Conservation (phyloP, 2,888 invertebrate species). For the Aplocera efformata region DNA sequence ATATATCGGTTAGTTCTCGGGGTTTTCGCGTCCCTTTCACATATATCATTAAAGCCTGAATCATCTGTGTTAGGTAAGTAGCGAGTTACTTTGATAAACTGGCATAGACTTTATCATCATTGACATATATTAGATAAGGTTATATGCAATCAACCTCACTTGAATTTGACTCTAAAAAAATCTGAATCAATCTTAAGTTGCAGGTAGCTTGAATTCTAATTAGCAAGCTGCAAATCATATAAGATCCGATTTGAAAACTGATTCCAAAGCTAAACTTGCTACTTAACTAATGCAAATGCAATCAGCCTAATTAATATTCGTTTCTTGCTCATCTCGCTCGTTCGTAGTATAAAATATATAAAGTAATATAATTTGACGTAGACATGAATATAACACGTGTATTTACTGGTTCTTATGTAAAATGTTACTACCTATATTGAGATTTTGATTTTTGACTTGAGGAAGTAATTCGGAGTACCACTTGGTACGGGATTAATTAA, state of each 20-base stretch:
- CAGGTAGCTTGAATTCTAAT: too few species aligned
- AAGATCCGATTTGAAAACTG: too few species aligned
- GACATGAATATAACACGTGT: slow-evolving; percentile 65
- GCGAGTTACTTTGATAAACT: too few species aligned
- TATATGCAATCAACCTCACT: too few species aligned
- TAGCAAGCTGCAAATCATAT: too few species aligned
- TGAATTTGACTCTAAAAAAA: too few species aligned
- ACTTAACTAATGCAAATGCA: too few species aligned
- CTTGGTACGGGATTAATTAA: slow-evolving; percentile 58
- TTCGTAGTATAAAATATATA: slow-evolving; percentile 55
- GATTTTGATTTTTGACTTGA: slow-evolving; percentile 42
- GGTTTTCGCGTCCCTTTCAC: slow-evolving; percentile 20
- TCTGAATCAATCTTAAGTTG: too few species aligned
- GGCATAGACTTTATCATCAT: too few species aligned
- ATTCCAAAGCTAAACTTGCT: too few species aligned
- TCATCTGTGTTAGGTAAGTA: too few species aligned
- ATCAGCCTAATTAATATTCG: slow-evolving; percentile 32
- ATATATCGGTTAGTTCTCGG: slow-evolving; percentile 42
- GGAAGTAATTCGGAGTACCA: slow-evolving; percentile 53
- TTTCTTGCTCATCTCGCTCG: slow-evolving; percentile 71
- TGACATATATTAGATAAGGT: too few species aligned
- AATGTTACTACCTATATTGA: slow-evolving; percentile 55
- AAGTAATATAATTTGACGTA: slow-evolving; percentile 68
- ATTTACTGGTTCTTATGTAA: slow-evolving; percentile 72
- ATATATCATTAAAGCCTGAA: not conserved